These are phyloP conservation scores for Okamejei kenojei DNA, from an alignment of 2,797 vertebrate species.

Conservation along the genomic window DNA sequence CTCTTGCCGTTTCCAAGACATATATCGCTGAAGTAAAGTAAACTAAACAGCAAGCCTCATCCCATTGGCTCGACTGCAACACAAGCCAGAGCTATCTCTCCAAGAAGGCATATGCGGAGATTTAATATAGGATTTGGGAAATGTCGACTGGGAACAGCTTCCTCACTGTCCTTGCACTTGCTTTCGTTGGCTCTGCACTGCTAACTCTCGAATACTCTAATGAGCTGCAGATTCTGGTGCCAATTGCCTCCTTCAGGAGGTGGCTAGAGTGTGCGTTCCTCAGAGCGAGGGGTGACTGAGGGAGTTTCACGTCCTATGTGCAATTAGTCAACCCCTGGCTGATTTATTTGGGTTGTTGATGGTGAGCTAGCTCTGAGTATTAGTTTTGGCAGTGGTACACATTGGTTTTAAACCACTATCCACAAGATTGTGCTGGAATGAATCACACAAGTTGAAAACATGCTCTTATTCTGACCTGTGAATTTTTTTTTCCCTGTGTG, in stretches of 20 bases:
- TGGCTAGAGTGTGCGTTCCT: not conserved
- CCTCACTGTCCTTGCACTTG: not conserved
- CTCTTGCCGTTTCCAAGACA: too few species aligned
- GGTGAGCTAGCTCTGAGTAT: not conserved
- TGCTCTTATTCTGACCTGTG: not conserved
- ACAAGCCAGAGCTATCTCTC: not conserved
- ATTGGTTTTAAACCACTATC: not conserved
- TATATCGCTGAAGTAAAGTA: too few species aligned
- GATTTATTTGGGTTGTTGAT: not conserved
- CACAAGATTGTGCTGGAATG: not conserved
- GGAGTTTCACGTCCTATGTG: not conserved
- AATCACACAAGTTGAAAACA: not conserved
- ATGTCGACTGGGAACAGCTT: not conserved
- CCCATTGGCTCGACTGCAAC: not conserved
- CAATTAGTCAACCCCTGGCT: not conserved
- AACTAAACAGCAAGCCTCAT: too few species aligned
- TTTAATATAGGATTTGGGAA: not conserved
- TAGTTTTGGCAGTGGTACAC: constrained; percentile 14
- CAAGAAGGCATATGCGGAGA: not conserved
- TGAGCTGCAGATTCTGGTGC: not conserved
- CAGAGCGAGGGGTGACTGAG: too few species aligned
- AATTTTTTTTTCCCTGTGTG: not conserved
- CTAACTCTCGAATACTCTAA: not conserved
- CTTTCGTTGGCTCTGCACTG: not conserved
- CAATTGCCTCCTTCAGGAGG: not conserved